Percentiles rank a stretch among this genome's conserved stretches.
Evolutionary conservation across 2,888 invertebrate genomes (phyloP).

Genomic region (Nomada lathburiana): DNA sequence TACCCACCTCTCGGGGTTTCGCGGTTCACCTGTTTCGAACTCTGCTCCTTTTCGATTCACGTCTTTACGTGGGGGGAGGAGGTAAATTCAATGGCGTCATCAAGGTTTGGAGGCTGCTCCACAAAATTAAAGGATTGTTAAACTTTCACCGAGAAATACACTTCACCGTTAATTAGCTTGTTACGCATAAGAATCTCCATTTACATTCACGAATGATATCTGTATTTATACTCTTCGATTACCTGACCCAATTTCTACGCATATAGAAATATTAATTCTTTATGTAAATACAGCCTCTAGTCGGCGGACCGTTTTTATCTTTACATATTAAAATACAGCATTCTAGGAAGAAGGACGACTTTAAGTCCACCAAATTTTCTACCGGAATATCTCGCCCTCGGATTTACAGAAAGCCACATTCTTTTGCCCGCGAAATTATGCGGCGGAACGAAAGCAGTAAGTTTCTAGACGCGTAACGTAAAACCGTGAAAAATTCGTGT

Average conservation of each 20-base stretch:
- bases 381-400: not conserved
- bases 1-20: constrained; percentile 38
- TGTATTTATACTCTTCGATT: no score
- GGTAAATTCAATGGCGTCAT: no score
- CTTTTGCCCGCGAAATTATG: not conserved
- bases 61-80: no score
- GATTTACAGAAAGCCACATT: not conserved
- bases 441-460: constrained; percentile 1
- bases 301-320: not conserved
- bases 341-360: no score
- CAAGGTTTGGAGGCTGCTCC: no score
- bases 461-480: constrained; percentile 24
- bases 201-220: no score
- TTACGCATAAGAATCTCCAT: not conserved
- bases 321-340: not conserved
- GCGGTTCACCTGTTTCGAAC: constrained; percentile 9
- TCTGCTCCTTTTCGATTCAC: no score
- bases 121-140: no score
- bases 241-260: not conserved
- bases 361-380: not conserved
- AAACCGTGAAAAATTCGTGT: constrained; percentile 59
- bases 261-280: not conserved
- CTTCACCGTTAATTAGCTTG: not conserved
- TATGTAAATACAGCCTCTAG: not conserved
- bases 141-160: no score